Base-by-base conservation (phyloP, 1,140 invertebrate genomes). In the Orius insidiosus region DNA sequence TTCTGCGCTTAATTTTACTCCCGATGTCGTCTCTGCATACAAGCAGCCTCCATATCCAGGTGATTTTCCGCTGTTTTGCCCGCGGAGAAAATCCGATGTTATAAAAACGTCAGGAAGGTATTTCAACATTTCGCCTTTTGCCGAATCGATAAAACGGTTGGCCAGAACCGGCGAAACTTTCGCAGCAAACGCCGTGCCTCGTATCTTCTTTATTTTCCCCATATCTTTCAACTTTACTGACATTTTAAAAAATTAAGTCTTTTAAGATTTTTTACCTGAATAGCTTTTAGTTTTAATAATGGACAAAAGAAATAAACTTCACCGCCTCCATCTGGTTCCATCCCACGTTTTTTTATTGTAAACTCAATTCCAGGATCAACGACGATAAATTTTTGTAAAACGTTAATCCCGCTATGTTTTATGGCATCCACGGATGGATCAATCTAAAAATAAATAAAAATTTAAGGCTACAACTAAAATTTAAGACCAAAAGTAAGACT, bases 31-130 rank as follows among this genome's bases (percentile, higher is more conserved):
- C 67, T 96, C 90, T 1, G 93, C 90, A 10, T 82, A 72, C 46
- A 97, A 62, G 54, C 79, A 85, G 37, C 96, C 69, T n/a, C 92
- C 90, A 67, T 86, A 97, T 2, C 86, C 78, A 11, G 82, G 80
- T 58, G 78, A 90, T 71, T 85, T 86, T 49, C 93, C 92, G 38
- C 84, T 78, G 51, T 76, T 71, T 46, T 74, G 71, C 16, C 92
- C 88, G 60, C 81, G 80, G 56, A 78, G 74, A 61, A 90, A 86
- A 68, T 98, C 94, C 11, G 86, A 85, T 57, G 84, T 80, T 52
- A 98, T 88, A 58, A 93, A 98, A 45, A 98, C 78, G 67, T 99
- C 94, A 7, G 92, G 84, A 24, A 98, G 58, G 61, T 87, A 97
- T 38, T 93, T 83, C 1, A 93, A 68, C 55, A 98, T 73, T 5